Evolutionary conservation across 1,140 invertebrate genomes (phyloP), one percentile per base, ranked within the genome.

Genomic region (Aphaenogaster rudis): DNA sequence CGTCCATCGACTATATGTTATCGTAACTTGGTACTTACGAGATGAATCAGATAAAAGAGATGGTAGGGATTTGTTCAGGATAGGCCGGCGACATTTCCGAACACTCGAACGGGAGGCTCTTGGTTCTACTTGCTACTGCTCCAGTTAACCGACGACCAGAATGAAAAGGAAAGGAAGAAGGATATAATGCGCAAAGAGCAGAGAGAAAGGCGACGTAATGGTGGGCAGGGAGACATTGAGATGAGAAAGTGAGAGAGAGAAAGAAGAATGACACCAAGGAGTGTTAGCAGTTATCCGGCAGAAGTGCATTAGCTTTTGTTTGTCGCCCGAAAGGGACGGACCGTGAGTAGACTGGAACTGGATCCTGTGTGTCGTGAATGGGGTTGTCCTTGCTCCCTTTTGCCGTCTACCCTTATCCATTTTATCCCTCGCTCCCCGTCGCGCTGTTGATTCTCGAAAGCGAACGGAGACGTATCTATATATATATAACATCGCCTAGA

Each of bases 241-340:
- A 67, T 48, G 67, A 66, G 45, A 48, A 52, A 84, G 42, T 3
- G 54, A 84, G 57, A 21, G 57, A 74, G 59, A 61, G 48, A 33
- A n/a, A 74, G 57, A 61, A 36, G 78, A 76, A 66, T 52, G 63
- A 81, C 42, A 63, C 79, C 50, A 81, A 80, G 66, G 42, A 84
- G 80, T 28, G 63, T 45, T 86, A 74, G 64, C 84, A 76, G 87
- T 88, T 91, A 91, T 91, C 90, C 82, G 84, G 61, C 79, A 91
- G 90, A 89, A 89, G 87, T 91, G 89, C 84, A 91, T 91, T 89
- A 91, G 66, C 90, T 91, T 89, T 89, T 91, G 90, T 91, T 91
- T 91, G 89, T 89, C 87, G 48, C 21, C 52, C 52, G 69, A 76
- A 81, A 54, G 61, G 66, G 57, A 48, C 72, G 64, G 52, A 85